Evolutionary conservation across 1,140 invertebrate species (phyloP), one percentile per base, ranked within the genome.

Genomic region (Calephelis nemesis): DNA sequence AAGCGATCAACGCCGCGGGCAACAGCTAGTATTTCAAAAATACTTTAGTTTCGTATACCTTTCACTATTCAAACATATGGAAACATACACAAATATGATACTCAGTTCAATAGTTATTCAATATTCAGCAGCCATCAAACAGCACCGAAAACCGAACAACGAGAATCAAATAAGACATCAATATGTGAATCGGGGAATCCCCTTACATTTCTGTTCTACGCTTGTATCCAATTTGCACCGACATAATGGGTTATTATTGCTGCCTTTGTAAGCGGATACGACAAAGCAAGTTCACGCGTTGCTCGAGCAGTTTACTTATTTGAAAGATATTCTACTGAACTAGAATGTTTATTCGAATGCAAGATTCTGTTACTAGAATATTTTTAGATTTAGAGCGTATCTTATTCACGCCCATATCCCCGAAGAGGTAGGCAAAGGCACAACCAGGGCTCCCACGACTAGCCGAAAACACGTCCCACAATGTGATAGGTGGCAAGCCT

Each of bases 101-200:
- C 42, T 5, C 42, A 45, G 42, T 60, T 40, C 54, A 60, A 30
- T 60, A 30, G 30, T 30, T 3, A 60, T 60, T 60, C 54, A 12
- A 60, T 60, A 60, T 60, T 60, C 54, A 60, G 39, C 30, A 30
- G 54, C 54, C 54, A 60, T 30, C 54, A 60, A 60, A 60, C 54
- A 60, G 19, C 54, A 11, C 30, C 30, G 54, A 60, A 60, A 30
- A 30, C 30, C 54, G 54, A 60, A 60, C 19, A 19, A 5, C 54
- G 54, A 40, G 54, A 60, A 60, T 60, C 54, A 40, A 60, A 60
- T 60, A 60, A 60, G 54, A 60, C 54, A 60, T 60, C 54, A 60
- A 60, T 60, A 60, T 19, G 54, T 40, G 54, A 60, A 60, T 60
- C 30, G 54, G 54, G 39, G 54, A 60, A 60, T 60, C 54, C 30